Percentiles rank a stretch among this genome's conserved stretches.
These are phyloP conservation scores for Caenorhabditis sinica DNA, from an alignment of 2,888 invertebrate genomes.

Conservation along the genomic window DNA sequence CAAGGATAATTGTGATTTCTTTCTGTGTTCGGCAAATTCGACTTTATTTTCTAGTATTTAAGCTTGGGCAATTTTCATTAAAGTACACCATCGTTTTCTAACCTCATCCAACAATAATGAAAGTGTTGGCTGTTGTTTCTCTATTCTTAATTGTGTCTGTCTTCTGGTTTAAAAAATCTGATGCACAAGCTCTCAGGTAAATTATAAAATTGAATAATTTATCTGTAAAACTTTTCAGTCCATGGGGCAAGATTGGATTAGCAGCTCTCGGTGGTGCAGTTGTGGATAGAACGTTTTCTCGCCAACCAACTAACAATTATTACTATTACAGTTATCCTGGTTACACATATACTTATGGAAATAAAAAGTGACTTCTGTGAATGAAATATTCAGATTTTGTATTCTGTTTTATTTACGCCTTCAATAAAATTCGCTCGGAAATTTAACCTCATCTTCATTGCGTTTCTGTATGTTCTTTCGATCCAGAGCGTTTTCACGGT, in stretches of 20 bases:
- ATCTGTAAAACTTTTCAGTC: background rate
- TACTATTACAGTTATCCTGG: constrained; percentile 30
- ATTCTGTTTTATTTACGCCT: background rate
- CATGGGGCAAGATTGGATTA: constrained; percentile 5
- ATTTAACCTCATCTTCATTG: too few species aligned
- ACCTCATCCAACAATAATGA: too few species aligned
- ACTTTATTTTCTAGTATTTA: too few species aligned
- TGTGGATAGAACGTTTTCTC: constrained; percentile 21
- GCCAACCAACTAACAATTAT: constrained; percentile 4
- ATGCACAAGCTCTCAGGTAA: constrained; percentile 18
- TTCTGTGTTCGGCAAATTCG: too few species aligned
- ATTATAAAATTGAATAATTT: background rate
- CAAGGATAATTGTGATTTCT: too few species aligned
- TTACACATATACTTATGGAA: constrained; percentile 13
- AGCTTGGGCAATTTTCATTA: too few species aligned
- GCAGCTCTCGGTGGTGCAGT: constrained; percentile 26
- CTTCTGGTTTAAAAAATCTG: background rate
- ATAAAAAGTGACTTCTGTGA: background rate
- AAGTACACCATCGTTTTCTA: too few species aligned
- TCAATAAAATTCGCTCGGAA: too few species aligned
- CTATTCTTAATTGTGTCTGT: background rate
- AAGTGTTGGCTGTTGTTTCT: background rate
- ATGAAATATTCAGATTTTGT: background rate
- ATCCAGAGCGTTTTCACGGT: too few species aligned
- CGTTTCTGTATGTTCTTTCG: too few species aligned